phyloP scores from a whole-genome alignment of 2,888 invertebrate species.

The Leucophenga montana region DNA sequence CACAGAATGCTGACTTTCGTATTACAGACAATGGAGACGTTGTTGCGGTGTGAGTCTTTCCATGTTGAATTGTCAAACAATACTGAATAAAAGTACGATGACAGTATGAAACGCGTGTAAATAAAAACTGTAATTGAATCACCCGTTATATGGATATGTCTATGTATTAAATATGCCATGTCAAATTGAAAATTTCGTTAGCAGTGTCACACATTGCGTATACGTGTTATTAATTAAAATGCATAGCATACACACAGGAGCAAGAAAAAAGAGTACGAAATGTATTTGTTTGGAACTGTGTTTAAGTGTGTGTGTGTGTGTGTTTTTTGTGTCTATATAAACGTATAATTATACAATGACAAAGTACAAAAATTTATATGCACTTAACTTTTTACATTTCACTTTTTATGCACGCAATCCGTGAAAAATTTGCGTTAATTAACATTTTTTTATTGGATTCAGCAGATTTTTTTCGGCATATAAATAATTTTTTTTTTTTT shows the following conservation, averaged over 20 bases:
- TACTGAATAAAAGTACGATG: too few relatives aligned
- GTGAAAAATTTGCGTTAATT: slow-evolving; percentile 1
- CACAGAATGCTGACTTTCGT: too few relatives aligned
- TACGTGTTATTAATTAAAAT: slow-evolving; percentile 34
- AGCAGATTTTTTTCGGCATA: slow-evolving; percentile 1
- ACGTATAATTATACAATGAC: not conserved
- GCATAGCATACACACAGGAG: not conserved
- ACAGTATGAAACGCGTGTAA: too few relatives aligned
- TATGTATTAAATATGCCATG: not conserved
- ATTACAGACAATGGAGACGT: too few relatives aligned
- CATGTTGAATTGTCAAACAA: too few relatives aligned
- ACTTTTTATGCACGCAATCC: not conserved
- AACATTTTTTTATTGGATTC: slow-evolving; percentile 12
- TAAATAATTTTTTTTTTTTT: not conserved
- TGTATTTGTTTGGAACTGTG: not conserved
- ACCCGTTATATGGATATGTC: too few relatives aligned
- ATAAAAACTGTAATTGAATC: too few relatives aligned
- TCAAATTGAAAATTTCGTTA: slow-evolving; percentile 15
- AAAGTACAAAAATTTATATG: not conserved
- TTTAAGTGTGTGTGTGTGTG: not conserved
- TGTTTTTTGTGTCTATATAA: not conserved
- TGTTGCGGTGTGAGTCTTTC: too few relatives aligned
- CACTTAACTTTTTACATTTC: slow-evolving; percentile 6
- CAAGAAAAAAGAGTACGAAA: not conserved
- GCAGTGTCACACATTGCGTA: slow-evolving; percentile 23